Conservation (phyloP, 2,113 vertebrate species). For the Todiramphus saurophagus region DNA sequence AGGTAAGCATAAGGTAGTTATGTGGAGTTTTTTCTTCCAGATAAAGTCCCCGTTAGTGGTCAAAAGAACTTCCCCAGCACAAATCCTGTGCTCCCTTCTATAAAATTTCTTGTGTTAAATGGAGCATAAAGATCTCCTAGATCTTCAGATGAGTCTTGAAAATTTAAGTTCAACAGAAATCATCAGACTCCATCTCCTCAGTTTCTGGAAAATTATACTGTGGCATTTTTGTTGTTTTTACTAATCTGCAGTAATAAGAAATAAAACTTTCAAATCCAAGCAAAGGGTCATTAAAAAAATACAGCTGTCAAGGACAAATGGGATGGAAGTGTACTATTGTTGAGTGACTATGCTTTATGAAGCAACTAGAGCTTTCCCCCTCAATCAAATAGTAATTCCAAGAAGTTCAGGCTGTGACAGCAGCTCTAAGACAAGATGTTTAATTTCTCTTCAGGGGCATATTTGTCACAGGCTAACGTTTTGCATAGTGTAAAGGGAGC, state of each 20-base stretch:
- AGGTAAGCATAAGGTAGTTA: not conserved
- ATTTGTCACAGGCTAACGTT: not conserved
- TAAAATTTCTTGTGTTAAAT: not conserved
- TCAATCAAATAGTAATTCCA: slow-evolving; percentile 1
- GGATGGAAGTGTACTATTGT: not conserved
- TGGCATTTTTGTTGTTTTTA: not conserved
- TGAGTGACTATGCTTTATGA: slow-evolving; percentile 5
- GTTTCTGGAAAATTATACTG: not conserved
- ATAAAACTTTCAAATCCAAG: not conserved
- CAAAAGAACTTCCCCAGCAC: not conserved
- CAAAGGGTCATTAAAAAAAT: not conserved
- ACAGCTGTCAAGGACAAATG: not conserved
- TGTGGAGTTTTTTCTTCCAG: not conserved
- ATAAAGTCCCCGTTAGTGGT: not conserved
- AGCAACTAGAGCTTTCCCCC: not conserved
- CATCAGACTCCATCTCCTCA: not conserved
- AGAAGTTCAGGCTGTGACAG: not conserved
- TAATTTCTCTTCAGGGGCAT: slow-evolving; percentile 41
- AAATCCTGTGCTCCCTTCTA: not conserved
- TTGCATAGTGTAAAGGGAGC: not conserved
- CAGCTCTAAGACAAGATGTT: slow-evolving; percentile 23
- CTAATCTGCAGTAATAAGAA: not conserved
- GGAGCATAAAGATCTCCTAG: not conserved
- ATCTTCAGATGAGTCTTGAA: not conserved
- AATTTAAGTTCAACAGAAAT: not conserved